Base-by-base conservation (phyloP, 1,140 invertebrate species). In the Megalonaias nervosa region DNA sequence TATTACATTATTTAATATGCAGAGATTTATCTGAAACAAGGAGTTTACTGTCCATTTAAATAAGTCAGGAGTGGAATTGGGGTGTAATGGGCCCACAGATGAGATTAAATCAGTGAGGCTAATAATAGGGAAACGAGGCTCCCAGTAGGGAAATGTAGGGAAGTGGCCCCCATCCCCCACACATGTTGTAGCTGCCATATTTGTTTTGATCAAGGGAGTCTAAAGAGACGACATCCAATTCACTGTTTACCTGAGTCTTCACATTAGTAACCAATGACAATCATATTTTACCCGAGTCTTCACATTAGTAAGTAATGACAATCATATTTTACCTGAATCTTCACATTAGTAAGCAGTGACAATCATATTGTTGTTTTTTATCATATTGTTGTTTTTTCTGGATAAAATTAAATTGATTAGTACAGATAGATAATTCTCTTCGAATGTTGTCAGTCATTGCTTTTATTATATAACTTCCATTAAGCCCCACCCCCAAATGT, bases 321-420 rank as follows among this genome's bases (percentile, higher is more conserved):
- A 11, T 56, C 58, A 21, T 69, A 57, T 69, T 38, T 38, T 38
- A 38, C 38, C 38, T 38, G 38, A 6, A 3, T 38, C 38, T 38
- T 38, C 38, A 38, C 38, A 38, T 38, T 6, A 77, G 64, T 72
- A 76, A 13, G 75, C 83, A 14, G 77, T 86, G 67, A 71, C 82
- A 56, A 11, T 56, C 58, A 21, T 69, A 21, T 69, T 69, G 66
- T n/a, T n/a, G 2, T 26, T 26, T 26, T 26, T 26, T 26, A 1
- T 26, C 2, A 26, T 26, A 1, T 1, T 26, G 26, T 2, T 26
- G 26, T 26, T 64, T 26, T 64, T 1, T 64, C 16, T 26, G 2
- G 38, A 38, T 38, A 38, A 38, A 38, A 38, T 38, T 5, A 38
- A 38, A 38, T 38, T 6, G 38, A 38, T 38, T 9, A 38, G 38